Percentiles rank a stretch among this genome's conserved stretches.
Conservation (phyloP, 1,140 invertebrate species). For the Pseudomyrmex pallidus region DNA sequence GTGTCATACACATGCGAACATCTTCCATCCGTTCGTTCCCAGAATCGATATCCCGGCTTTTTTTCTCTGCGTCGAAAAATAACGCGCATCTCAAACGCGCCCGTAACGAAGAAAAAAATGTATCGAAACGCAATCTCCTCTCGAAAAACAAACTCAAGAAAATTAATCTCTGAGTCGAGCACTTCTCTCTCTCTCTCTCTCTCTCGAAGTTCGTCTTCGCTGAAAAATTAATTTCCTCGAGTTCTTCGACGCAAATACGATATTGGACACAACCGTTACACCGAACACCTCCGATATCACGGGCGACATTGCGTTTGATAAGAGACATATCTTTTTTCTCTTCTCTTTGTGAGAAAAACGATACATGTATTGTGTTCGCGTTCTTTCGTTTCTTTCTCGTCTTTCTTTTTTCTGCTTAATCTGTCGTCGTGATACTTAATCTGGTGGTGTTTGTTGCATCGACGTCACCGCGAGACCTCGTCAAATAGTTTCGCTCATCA, state of each 20-base stretch:
- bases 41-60: background rate
- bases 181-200: too few relatives aligned
- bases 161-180: background rate
- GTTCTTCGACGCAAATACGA: background rate
- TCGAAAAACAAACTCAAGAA: background rate
- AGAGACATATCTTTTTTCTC: background rate
- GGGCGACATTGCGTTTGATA: background rate
- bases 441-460: conserved; percentile 11
- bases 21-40: background rate
- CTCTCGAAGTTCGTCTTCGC: background rate
- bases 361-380: background rate
- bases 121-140: background rate
- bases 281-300: background rate
- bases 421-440: background rate
- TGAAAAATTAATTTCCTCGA: conserved; percentile 4
- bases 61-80: background rate
- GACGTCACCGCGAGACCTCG: conserved; percentile 34
- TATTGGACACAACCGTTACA: background rate
- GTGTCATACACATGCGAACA: conserved; percentile 26
- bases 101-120: background rate
- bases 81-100: background rate
- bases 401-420: background rate
- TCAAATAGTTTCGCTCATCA: conserved; percentile 36
- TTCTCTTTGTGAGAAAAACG: background rate
- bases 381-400: background rate